These are phyloP conservation scores for Cyclina sinensis DNA, from an alignment of 1,140 invertebrate genomes.

Conservation along the genomic window DNA sequence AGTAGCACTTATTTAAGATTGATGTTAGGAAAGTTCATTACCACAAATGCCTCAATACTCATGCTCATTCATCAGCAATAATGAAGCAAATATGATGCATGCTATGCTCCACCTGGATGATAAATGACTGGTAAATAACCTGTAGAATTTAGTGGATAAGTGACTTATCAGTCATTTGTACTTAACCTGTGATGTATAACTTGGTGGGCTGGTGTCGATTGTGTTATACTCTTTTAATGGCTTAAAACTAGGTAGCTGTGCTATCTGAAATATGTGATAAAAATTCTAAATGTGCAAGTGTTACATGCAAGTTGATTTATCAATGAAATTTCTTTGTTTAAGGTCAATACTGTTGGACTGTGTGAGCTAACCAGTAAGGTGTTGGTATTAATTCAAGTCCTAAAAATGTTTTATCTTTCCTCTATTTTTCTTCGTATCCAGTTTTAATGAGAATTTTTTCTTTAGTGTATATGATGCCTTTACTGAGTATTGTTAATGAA, in stretches of 20 bases:
- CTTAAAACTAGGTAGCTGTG: not conserved
- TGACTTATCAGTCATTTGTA: not conserved
- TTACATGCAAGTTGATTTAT: not conserved
- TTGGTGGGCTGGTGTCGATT: not conserved
- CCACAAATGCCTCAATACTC: too few species aligned
- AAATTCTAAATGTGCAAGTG: conserved; percentile 26
- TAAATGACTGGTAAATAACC: not conserved
- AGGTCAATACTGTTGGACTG: not conserved
- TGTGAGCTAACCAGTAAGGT: too few species aligned
- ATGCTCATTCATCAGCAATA: not conserved
- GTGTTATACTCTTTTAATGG: not conserved
- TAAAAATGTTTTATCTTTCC: not conserved
- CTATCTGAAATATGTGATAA: conserved; percentile 25
- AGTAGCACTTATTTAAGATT: too few species aligned
- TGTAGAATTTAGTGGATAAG: not conserved
- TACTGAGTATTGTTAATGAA: too few species aligned
- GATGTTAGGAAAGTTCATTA: too few species aligned
- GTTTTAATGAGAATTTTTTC: too few species aligned
- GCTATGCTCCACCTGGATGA: not conserved
- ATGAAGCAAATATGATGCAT: not conserved
- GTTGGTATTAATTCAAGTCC: too few species aligned
- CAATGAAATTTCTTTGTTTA: not conserved
- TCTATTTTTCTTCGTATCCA: not conserved
- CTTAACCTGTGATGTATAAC: not conserved
- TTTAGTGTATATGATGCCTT: too few species aligned